Percentiles rank a stretch among this genome's conserved stretches.
These are phyloP conservation scores for Mohoua ochrocephala DNA, from an alignment of 2,113 vertebrate genomes.

Conservation along the genomic window DNA sequence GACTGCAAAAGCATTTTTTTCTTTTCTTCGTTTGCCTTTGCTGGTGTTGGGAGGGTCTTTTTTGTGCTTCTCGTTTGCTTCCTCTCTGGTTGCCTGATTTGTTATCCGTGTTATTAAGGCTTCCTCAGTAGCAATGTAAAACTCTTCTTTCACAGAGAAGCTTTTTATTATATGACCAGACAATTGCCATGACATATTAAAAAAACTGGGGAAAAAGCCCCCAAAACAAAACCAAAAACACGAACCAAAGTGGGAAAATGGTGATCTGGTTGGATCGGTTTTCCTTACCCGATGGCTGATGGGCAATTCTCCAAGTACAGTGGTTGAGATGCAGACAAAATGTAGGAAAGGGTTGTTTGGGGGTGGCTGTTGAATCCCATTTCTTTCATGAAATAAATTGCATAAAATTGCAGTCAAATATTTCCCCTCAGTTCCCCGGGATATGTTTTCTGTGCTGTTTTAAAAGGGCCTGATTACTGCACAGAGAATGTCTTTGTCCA, in stretches of 20 bases:
- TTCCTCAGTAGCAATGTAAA: background rate
- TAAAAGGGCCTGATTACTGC: background rate
- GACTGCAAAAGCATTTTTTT: background rate
- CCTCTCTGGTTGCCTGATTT: background rate
- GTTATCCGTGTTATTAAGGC: background rate
- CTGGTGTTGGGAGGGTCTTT: background rate
- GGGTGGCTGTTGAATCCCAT: background rate
- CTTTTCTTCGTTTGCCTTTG: background rate
- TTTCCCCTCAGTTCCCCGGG: background rate
- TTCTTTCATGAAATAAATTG: background rate
- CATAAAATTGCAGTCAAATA: background rate
- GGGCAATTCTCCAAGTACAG: background rate
- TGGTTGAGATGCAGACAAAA: background rate
- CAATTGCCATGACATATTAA: background rate
- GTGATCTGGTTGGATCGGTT: background rate
- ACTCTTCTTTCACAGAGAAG: background rate
- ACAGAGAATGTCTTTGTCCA: background rate
- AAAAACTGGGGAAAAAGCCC: rapidly evolving
- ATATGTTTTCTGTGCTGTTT: background rate
- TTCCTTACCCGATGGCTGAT: background rate
- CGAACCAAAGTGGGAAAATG: background rate
- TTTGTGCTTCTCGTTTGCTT: background rate
- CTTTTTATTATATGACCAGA: background rate
- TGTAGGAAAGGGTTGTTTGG: background rate
- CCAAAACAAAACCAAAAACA: background rate